Conservation (phyloP, 2,113 vertebrate species). For the Passer domesticus region DNA sequence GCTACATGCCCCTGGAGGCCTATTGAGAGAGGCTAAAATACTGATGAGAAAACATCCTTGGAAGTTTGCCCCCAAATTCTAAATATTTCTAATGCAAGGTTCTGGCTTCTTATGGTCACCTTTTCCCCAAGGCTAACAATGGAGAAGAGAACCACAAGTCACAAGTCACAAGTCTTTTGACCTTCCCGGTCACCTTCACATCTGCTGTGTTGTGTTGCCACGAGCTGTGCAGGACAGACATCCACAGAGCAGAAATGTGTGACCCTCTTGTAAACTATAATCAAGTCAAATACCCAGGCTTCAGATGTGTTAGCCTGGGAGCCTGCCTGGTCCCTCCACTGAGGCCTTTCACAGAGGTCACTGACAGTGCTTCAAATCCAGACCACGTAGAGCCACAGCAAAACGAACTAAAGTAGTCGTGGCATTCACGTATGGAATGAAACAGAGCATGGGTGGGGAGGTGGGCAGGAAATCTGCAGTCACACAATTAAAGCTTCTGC, state of each 20-base stretch:
- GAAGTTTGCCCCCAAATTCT: not conserved
- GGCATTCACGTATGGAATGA: not conserved
- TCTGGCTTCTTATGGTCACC: not conserved
- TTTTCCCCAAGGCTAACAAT: not conserved
- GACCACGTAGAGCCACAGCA: not conserved
- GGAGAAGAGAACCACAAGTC: not conserved
- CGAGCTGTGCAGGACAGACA: not conserved
- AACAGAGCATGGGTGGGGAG: not conserved
- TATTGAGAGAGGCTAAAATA: not conserved
- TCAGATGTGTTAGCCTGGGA: not conserved
- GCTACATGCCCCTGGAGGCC: not conserved
- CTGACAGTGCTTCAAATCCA: not conserved
- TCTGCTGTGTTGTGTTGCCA: fast-evolving
- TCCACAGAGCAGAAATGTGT: not conserved
- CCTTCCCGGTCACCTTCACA: not conserved
- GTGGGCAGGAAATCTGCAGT: not conserved
- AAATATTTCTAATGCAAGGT: not conserved
- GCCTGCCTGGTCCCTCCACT: not conserved
- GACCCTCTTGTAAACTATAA: not conserved
- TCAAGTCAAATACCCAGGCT: not conserved
- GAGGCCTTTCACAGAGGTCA: not conserved
- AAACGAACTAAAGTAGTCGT: not conserved
- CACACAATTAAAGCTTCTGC: not conserved
- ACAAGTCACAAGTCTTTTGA: not conserved
- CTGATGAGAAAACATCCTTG: not conserved